phyloP scores from a whole-genome alignment of 2,113 vertebrate species.

The Centropus bengalensis region DNA sequence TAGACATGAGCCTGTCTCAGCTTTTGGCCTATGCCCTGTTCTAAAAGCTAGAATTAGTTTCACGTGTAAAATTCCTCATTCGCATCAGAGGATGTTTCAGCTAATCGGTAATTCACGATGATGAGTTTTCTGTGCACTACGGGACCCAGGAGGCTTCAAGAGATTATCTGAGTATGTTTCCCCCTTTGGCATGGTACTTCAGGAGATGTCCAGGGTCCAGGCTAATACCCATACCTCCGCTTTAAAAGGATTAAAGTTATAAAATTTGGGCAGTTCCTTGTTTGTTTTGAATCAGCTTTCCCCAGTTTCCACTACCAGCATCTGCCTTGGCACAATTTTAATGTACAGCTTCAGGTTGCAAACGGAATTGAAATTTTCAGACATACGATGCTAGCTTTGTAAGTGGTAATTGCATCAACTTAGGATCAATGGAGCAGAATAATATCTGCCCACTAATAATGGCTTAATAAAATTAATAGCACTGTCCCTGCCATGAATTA shows the following conservation, averaged over 20 bases:
- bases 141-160: neutral
- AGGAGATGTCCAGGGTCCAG: neutral
- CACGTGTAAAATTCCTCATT: neutral
- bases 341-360: neutral
- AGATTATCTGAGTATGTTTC: neutral
- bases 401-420: constrained; percentile 66
- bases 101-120: neutral
- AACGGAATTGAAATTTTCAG: constrained; percentile 50
- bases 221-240: neutral
- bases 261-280: neutral
- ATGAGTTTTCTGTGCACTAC: neutral
- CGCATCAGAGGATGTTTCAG: neutral
- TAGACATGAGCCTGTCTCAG: neutral
- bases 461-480: constrained; percentile 69
- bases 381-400: neutral
- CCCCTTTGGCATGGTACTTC: neutral
- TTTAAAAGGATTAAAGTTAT: neutral
- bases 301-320: neutral
- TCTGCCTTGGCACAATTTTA: neutral
- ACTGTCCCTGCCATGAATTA: constrained; percentile 55
- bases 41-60: neutral
- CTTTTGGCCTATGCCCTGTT: neutral
- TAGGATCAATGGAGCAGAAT: constrained; percentile 69
- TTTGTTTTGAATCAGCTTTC: neutral
- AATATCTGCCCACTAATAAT: constrained; percentile 66